Evolutionary conservation across 2,113 vertebrate species (phyloP), one percentile per base, ranked within the genome.

Genomic region (Xenus cinereus): DNA sequence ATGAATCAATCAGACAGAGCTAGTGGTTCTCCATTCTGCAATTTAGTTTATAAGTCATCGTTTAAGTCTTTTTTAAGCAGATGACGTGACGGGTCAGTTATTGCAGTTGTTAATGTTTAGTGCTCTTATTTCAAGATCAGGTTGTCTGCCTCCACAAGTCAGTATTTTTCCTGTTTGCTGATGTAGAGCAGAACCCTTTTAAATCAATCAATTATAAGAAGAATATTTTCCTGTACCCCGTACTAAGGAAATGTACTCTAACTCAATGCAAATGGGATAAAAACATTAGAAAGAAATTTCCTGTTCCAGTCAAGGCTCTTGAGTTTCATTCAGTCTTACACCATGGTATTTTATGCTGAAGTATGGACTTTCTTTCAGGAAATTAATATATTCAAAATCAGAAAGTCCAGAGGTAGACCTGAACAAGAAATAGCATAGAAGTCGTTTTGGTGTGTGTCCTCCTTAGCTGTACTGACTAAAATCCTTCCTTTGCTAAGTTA

Each of bases 271-370:
- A 93, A 96, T 43, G 9, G 60, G 20, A 95, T 96, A 81, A 95
- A 95, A 84, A 28, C n/a, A 93, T 95, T 93, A 89, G 75, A 95
- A 91, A 72, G 66, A 66, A 3, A 96, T 96, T 95, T 95, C 84
- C 84, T 76, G 32, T 63, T 75, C 39, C 62, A 91, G 53, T 20
- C 22, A 68, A 75, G 14, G 48, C 27, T 84, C 56, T 87, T 33
- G 16, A 21, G 27, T 75, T 93, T 87, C 69, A 68, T 60, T 94
- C 33, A 72, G 27, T 60, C 19, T 79, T 79, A 50, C 6, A 26
- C n/a, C 64, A 45, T 15, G 19, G 33, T 60, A 51, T 89, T 92
- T 84, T 75, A 24, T 78, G 22, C 8, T 67, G 35, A 87, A 87
- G 24, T 67, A 78, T 10, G 21, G n/a, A 10, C 33, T 84, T 84